Base-by-base conservation (phyloP, 2,888 invertebrate species). In the Pheosia tremula region DNA sequence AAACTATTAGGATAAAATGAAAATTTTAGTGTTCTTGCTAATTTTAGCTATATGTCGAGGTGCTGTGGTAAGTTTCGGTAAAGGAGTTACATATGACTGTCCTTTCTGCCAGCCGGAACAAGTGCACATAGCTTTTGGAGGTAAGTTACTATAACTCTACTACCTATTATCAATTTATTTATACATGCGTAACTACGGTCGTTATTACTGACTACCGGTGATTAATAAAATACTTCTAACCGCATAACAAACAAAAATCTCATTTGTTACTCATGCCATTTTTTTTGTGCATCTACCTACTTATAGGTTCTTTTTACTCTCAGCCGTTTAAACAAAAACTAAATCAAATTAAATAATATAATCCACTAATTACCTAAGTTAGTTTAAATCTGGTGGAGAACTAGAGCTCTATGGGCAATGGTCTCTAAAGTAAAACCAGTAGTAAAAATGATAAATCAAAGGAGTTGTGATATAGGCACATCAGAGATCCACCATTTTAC, bases 101-200 rank as follows among this genome's bases (percentile, higher is more conserved):
- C 68, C 66, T 13, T 79, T 87, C 72, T 95, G 94, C 79, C 95
- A 96, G 82, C 96, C 96, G 0, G 96, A 96, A 82, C 96, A 96
- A 84, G 87, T 96, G 3, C 96, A 96, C 79, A 88, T 96, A 64
- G 86, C 96, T 9, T 95, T 95, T 77, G 96, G 96, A 72, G 94
- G 95, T 95, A 78, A 80, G 83, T 69, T 5, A 9, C 45, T 45
- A 45, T 45, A 10, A 10, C 45, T 45, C 3, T 36, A 43, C 43
- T 52, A 36, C 37, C 24, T 24, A 2, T 1, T 24, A 24, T 0
- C 24, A 24, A 24, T 24, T 50, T 36, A 24, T 52, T 52, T 36
- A n/a, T 52, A 8, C n/a, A 13, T 49, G 49, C 49, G 5, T n/a
- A 49, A 9, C n/a, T n/a, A 49, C 11, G n/a, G n/a, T 13, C n/a